Percentiles rank a stretch among this genome's conserved stretches.
phyloP scores from a whole-genome alignment of 92 coral and sea anemone genomes.

The Palythoa caribaeorum region DNA sequence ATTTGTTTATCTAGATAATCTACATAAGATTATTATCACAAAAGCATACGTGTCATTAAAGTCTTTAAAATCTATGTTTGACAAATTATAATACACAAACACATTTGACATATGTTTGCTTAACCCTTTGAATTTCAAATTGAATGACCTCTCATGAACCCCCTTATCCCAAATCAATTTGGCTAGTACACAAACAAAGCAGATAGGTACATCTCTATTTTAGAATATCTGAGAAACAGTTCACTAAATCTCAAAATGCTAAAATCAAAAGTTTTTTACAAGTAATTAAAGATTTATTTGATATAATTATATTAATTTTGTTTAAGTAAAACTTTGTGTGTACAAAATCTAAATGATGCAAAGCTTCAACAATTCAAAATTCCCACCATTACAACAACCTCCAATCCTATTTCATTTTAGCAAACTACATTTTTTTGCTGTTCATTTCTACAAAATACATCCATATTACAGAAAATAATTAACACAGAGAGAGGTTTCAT shows the following conservation, averaged over 20 bases:
- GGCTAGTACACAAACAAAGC: background rate
- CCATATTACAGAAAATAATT: background rate
- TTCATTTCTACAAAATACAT: constrained; percentile 8
- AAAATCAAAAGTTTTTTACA: background rate
- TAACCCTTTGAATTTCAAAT: background rate
- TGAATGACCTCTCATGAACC: background rate
- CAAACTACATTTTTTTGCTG: background rate
- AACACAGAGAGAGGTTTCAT: constrained; percentile 1
- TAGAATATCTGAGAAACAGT: background rate
- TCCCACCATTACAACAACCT: constrained; percentile 12
- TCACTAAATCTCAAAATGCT: background rate
- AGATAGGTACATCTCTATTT: background rate
- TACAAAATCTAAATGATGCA: background rate
- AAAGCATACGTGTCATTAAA: too few species aligned
- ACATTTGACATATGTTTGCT: too few species aligned
- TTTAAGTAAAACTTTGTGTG: background rate
- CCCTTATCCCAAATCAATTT: background rate
- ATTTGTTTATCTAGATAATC: too few species aligned
- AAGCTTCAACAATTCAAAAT: constrained; percentile 17
- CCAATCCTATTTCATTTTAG: constrained; percentile 15
- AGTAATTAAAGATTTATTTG: constrained; percentile 17
- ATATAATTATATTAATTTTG: background rate
- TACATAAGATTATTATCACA: too few species aligned
- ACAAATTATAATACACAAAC: too few species aligned
- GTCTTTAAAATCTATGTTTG: too few species aligned